Evolutionary conservation across 1,140 invertebrate genomes (phyloP), one percentile per base, ranked within the genome.

Genomic region (Brachionus koreanus): DNA sequence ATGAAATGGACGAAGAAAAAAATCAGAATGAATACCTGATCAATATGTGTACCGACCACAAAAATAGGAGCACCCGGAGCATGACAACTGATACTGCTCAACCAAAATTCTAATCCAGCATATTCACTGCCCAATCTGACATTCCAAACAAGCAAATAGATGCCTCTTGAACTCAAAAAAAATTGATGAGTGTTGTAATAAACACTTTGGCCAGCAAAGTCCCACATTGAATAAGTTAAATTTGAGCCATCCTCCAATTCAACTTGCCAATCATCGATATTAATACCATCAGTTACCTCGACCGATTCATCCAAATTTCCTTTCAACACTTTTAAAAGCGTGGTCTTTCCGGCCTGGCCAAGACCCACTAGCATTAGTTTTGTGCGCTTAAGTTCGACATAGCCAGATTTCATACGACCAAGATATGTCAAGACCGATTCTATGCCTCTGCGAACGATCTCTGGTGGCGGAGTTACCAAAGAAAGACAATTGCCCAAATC

Each of bases 171-270:
- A 1, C 86, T 86, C 83, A 88, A 84, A 84, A 88, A 88, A 84
- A 88, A 88, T 85, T 88, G 87, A 83, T 88, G 87, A 16, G 87
- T 88, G 83, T 88, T 88, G 83, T 88, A 88, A 79, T 88, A 88
- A 5, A 88, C 86, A 13, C 86, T 87, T 83, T 88, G 87, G 6
- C 87, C 87, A 83, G 87, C 87, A 85, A 88, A 88, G 83, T 88
- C 87, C 87, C 13, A 86, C 85, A 83, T 85, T 87, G 84, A 84
- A 88, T 3, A 83, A 52, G 29, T 84, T 84, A 33, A 87, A 82
- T 10, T 84, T 33, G n/a, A 43, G 2, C 23, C 33, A 37, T 23
- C 35, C 1, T 25, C 29, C 16, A 25, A 33, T 6, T n/a, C 57
- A 35, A 46, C 39, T 9, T 84, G 84, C 87, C 87, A 88, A 12